phyloP scores from a whole-genome alignment of 2,888 invertebrate genomes.

The Amitus sp. region DNA sequence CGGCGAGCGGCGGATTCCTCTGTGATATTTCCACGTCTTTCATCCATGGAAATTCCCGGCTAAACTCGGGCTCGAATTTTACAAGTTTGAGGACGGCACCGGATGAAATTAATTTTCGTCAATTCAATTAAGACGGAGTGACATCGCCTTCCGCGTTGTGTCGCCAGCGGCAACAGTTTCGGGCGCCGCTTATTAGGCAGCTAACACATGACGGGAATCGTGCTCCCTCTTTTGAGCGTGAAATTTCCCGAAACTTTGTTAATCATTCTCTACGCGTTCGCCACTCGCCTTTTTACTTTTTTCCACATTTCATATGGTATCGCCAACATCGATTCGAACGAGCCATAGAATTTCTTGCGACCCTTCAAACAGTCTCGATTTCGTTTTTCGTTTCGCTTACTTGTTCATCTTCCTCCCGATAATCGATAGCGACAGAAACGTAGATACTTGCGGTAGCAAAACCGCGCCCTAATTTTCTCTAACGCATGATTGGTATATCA shows the following conservation, averaged over 20 bases:
- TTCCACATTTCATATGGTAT: too few species aligned
- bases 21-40: constrained; percentile 35
- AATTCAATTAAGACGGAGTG: constrained; percentile 59
- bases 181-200: constrained; percentile 34
- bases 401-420: background rate
- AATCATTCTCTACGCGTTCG: constrained; percentile 3
- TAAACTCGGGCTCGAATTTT: constrained; percentile 17
- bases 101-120: constrained; percentile 60
- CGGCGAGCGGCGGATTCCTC: constrained; percentile 15
- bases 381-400: background rate
- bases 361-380: background rate
- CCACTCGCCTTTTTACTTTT: background rate
- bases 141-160: constrained; percentile 46
- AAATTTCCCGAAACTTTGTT: constrained; percentile 3
- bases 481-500: constrained; percentile 49
- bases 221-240: constrained; percentile 10
- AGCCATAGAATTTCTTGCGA: too few species aligned
- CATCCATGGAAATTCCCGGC: constrained; percentile 28
- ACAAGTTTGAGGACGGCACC: constrained; percentile 49
- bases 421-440: constrained; percentile 14
- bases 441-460: constrained; percentile 10
- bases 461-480: constrained; percentile 27
- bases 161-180: constrained; percentile 34
- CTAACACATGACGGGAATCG: constrained; percentile 28
- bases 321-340: too few species aligned